These are phyloP conservation scores for Phymorhynchus buccinoides DNA, from an alignment of 1,140 invertebrate genomes.

Conservation along the genomic window DNA sequence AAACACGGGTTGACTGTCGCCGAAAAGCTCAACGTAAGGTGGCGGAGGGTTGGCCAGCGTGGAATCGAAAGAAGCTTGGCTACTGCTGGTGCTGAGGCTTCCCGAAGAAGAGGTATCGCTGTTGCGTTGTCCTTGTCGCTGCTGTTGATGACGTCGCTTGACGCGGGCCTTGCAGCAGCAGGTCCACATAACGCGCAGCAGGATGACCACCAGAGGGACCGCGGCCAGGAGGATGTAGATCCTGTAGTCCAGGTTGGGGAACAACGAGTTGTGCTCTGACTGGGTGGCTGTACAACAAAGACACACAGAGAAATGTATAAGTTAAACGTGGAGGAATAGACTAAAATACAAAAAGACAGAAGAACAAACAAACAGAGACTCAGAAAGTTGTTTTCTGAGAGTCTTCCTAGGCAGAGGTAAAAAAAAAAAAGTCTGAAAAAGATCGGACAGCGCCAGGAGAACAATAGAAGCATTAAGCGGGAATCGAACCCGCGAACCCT, in stretches of 20 bases:
- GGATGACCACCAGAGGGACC: conserved; percentile 12
- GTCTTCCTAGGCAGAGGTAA: no score
- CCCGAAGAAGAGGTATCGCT: neutral
- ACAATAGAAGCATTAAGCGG: no score
- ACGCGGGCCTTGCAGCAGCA: conserved; percentile 26
- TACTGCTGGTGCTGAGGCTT: neutral
- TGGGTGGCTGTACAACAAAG: neutral
- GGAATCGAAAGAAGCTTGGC: neutral
- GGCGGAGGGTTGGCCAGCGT: conserved; percentile 32
- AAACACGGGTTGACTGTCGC: neutral
- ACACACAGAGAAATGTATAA: neutral
- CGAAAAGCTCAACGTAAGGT: conserved; percentile 28
- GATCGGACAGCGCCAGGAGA: no score
- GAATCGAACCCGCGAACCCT: no score
- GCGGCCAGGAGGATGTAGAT: conserved; percentile 31
- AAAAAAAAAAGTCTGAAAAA: no score
- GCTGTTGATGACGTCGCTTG: neutral
- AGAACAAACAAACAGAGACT: no score
- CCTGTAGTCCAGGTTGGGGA: conserved; percentile 32
- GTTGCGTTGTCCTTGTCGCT: neutral
- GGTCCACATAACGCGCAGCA: conserved; percentile 22
- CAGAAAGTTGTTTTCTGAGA: no score
- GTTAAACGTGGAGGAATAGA: neutral
- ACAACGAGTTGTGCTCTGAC: neutral
- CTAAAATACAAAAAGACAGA: no score